phyloP scores from a whole-genome alignment of 2,888 invertebrate species.

The Chalcosyrphus nemorum region DNA sequence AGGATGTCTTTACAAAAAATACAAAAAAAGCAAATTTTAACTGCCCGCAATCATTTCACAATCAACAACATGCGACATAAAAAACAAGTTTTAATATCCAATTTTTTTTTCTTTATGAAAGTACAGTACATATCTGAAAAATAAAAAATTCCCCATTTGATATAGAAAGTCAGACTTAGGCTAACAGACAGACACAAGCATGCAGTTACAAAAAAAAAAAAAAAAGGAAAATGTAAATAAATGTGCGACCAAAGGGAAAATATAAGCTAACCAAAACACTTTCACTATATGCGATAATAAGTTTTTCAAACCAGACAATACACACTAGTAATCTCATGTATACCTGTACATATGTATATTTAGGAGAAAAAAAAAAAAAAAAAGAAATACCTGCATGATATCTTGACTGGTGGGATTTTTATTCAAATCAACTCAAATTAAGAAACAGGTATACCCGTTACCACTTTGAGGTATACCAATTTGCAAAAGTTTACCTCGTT shows the following conservation, averaged over 20 bases:
- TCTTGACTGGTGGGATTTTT: slow-evolving; percentile 53
- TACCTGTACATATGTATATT: background rate
- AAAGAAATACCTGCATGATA: background rate
- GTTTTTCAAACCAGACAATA: slow-evolving; percentile 7
- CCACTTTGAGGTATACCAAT: background rate
- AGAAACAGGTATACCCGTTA: slow-evolving; percentile 38
- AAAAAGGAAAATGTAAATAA: slow-evolving; percentile 12
- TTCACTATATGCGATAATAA: slow-evolving; percentile 26
- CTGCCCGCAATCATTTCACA: no score
- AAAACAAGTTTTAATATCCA: no score
- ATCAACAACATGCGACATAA: no score
- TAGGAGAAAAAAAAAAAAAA: background rate
- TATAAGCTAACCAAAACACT: slow-evolving; percentile 13
- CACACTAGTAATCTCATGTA: background rate
- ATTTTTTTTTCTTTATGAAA: no score
- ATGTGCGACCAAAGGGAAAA: background rate
- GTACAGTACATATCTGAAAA: no score
- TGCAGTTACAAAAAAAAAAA: no score
- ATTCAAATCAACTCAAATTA: slow-evolving; percentile 48
- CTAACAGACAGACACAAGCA: background rate
- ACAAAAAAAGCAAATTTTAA: no score
- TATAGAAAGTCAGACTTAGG: background rate
- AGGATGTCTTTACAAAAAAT: no score
- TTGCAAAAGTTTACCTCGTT: background rate
- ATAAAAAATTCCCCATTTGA: no score